phyloP scores from a whole-genome alignment of 2,113 vertebrate genomes.

The Pachypanchax playfairii region DNA sequence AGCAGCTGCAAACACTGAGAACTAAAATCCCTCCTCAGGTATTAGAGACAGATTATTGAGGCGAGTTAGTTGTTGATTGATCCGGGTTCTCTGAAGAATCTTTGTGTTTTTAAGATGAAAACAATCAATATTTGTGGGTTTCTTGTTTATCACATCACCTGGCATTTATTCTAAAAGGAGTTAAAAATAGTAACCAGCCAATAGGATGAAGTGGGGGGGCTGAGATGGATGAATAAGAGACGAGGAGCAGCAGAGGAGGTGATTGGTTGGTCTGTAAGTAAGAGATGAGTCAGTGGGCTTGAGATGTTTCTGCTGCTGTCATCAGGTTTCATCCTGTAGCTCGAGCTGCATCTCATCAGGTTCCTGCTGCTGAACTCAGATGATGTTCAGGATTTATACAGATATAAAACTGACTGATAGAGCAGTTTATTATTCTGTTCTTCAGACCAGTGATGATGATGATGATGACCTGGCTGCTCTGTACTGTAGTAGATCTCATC shows the following conservation, averaged over 20 bases:
- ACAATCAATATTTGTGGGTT: background rate
- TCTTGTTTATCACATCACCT: background rate
- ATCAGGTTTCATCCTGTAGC: constrained; percentile 26
- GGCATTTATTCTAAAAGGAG: background rate
- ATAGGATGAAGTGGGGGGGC: background rate
- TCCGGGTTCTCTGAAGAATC: too few species aligned
- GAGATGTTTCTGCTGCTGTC: constrained; percentile 32
- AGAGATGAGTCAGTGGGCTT: constrained; percentile 21
- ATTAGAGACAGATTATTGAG: background rate
- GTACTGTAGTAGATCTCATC: too few species aligned
- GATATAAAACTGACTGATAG: too few species aligned
- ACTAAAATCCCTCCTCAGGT: background rate
- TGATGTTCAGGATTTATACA: too few species aligned
- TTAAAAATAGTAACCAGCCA: background rate
- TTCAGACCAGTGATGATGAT: too few species aligned
- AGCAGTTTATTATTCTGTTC: too few species aligned
- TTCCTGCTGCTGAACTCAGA: background rate
- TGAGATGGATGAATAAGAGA: background rate
- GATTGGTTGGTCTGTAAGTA: constrained; percentile 3
- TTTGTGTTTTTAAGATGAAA: background rate
- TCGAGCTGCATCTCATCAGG: background rate
- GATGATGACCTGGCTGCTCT: too few species aligned
- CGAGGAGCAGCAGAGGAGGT: background rate
- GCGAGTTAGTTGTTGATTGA: too few species aligned
- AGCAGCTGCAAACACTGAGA: background rate